A percentile compares a stretch with the other conserved stretches of the same genome.
phyloP scores from a whole-genome alignment of 2,113 vertebrate genomes.

The Ctenodactylus gundi region DNA sequence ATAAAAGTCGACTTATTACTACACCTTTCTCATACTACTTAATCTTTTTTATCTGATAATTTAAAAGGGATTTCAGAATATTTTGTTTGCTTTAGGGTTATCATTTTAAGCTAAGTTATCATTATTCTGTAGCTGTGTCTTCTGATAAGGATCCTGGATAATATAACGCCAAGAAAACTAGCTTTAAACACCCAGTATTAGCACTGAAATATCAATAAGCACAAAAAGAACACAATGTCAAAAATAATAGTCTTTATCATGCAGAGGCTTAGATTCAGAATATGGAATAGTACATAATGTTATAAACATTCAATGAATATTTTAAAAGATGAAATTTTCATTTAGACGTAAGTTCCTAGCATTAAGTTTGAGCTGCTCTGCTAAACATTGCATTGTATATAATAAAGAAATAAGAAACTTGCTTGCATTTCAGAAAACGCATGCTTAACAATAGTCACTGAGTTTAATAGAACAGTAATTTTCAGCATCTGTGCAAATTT shows the following conservation, averaged over 20 bases:
- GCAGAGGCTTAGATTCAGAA: neutral
- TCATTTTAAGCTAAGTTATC: slow-evolving; percentile 42
- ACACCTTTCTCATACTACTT: neutral
- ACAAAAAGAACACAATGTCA: slow-evolving; percentile 27
- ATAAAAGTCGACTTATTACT: slow-evolving; percentile 47
- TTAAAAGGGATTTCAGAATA: slow-evolving; percentile 53
- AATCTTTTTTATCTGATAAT: slow-evolving; percentile 52
- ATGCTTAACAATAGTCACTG: neutral
- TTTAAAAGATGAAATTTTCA: slow-evolving; percentile 18
- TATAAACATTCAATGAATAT: slow-evolving; percentile 18
- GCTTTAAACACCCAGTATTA: slow-evolving; percentile 41
- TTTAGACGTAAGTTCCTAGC: neutral
- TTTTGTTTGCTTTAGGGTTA: slow-evolving; percentile 58
- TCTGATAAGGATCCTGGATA: slow-evolving; percentile 54
- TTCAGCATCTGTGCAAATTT: neutral
- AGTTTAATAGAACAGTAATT: neutral
- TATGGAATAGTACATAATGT: neutral
- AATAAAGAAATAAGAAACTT: neutral
- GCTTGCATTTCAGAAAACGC: neutral
- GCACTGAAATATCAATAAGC: slow-evolving; percentile 50
- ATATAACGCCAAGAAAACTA: slow-evolving; percentile 43
- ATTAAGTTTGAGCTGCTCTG: neutral
- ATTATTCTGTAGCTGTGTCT: neutral
- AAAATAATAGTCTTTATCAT: slow-evolving; percentile 17
- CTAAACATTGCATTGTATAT: neutral